Percentiles rank a stretch among this genome's conserved stretches.
Evolutionary conservation across 2,888 invertebrate species (phyloP).

Genomic region (Drosophila acutilabella): DNA sequence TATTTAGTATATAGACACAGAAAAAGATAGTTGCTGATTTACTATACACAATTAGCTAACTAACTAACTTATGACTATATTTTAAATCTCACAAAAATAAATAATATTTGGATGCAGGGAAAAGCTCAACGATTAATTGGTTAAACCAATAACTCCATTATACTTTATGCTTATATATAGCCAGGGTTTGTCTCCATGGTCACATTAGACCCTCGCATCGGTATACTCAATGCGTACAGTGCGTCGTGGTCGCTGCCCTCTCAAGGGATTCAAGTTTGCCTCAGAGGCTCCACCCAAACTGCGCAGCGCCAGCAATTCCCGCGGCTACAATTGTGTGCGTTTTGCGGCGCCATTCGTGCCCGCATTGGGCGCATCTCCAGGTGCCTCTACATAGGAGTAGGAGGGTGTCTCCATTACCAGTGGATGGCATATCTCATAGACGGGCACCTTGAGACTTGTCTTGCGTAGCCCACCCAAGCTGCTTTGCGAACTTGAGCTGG

Average conservation of each 20-base stretch:
- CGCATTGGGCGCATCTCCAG: conserved; percentile 23
- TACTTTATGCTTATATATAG: conserved; percentile 12
- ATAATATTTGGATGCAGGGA: neutral
- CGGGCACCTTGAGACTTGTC: conserved; percentile 83
- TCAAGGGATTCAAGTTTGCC: conserved; percentile 27
- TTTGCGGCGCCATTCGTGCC: conserved; percentile 42
- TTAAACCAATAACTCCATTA: conserved; percentile 41
- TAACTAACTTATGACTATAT: conserved; percentile 18
- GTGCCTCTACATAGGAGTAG: conserved; percentile 78
- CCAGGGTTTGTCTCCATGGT: neutral
- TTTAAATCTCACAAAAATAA: conserved; percentile 14
- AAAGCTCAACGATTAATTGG: conserved; percentile 34
- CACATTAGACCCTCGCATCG: conserved; percentile 62
- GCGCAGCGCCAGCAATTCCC: conserved; percentile 61
- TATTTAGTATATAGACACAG: conserved; percentile 42
- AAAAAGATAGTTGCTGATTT: conserved; percentile 6
- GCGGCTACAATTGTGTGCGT: conserved; percentile 80
- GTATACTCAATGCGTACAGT: conserved; percentile 74
- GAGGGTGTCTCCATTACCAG: conserved; percentile 84
- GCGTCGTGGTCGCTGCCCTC: conserved; percentile 66
- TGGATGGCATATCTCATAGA: conserved; percentile 85
- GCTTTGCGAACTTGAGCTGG: conserved; percentile 83
- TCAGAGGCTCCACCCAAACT: conserved; percentile 56
- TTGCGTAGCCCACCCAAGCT: conserved; percentile 84
- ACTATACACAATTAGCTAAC: conserved; percentile 25